Base-by-base conservation (phyloP, 2,113 vertebrate species). In the Paradoxurus hermaphroditus region DNA sequence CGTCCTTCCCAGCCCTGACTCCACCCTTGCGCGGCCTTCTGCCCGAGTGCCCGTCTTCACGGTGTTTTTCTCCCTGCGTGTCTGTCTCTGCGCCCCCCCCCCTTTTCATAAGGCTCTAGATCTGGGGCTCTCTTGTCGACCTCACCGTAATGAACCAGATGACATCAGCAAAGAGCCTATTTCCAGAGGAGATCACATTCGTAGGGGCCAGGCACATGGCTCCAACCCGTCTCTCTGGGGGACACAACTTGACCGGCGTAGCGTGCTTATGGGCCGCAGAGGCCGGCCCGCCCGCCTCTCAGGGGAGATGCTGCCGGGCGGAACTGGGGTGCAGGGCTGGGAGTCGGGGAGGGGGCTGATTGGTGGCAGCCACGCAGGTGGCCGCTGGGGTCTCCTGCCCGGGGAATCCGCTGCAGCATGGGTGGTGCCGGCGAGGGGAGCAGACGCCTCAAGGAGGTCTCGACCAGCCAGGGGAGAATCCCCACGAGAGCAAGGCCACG, bases 361-460 rank as follows among this genome's bases (percentile, higher is more conserved):
- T n/a, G n/a, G 13, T 44, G 1, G 13, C 39, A 56, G 23, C 44
- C 59, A 29, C 25, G 13, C 34, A 25, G 36, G 77, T 9, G 29
- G 46, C 25, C 21, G 12, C 3, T 21, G 3, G 31, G 7, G 23
- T 67, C 29, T 56, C 53, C 39, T 36, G n/a, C 72, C 13, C 7
- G 18, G 44, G 46, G 77, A 79, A 27, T 18, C n/a, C 7, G 1
- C 10, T 6, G 1, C 56, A 14, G 53, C 5, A 5, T 23, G 63
- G 46, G 21, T 11, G 46, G 27, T 5, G 21, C 34, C 23, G 15
- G 0, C 2, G 0, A 23, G 3, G 41, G 39, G 7, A 36, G 44
- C 16, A 63, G 18, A 10, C 21, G 51, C 11, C 10, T 18, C 18
- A 18, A 7, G 39, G 70, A 44, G 53, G 25, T 34, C 63, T 36